A percentile compares a stretch with the other conserved stretches of the same genome.
Conservation (phyloP, 2,113 vertebrate genomes). For the Panthera uncia region DNA sequence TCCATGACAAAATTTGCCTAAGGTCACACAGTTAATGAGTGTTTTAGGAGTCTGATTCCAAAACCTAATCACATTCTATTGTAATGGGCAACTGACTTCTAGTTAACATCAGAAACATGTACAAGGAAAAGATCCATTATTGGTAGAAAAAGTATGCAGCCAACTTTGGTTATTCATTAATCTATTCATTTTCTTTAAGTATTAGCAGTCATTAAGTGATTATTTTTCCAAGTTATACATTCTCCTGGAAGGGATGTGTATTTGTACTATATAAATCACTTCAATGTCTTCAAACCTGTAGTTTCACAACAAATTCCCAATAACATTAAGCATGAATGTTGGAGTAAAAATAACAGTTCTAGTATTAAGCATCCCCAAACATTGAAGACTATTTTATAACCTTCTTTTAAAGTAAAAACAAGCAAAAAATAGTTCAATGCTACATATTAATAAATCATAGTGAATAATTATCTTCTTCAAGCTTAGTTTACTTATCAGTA, state of each 20-base stretch:
- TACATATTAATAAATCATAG: neutral
- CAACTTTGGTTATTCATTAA: neutral
- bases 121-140: neutral
- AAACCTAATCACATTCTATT: neutral
- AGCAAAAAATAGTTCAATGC: neutral
- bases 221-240: neutral
- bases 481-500: neutral
- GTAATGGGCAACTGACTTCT: neutral
- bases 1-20: neutral
- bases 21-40: neutral
- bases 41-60: neutral
- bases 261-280: neutral
- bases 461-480: neutral
- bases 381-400: neutral
- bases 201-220: neutral
- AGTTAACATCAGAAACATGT: neutral
- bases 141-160: neutral
- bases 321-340: neutral
- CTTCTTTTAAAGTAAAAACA: neutral
- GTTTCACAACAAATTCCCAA: neutral
- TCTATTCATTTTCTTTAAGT: neutral
- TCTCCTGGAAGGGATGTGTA: neutral
- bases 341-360: neutral
- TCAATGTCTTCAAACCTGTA: neutral
- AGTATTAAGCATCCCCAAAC: neutral